Evolutionary conservation across 2,113 vertebrate genomes (phyloP), one percentile per base, ranked within the genome.

Genomic region (Oreocharis arfaki): DNA sequence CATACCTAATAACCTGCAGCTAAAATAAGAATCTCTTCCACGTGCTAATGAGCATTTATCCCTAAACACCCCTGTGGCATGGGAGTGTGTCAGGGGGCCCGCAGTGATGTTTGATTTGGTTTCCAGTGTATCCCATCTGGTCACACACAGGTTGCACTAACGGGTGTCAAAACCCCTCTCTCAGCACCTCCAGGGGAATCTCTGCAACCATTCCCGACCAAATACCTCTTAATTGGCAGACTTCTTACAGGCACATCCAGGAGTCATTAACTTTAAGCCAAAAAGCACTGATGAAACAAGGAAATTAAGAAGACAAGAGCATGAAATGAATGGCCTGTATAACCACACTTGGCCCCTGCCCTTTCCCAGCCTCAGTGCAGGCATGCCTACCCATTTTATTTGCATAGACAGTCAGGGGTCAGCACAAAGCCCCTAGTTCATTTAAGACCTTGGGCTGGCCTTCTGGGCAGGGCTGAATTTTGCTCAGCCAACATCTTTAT

Each of bases 401-500:
- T 90, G 68, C 49, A 52, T 3, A 74, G 91, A 44, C 2, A 19
- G 44, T 70, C 67, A 91, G 23, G 24, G 85, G 68, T 95, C 60
- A 92, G 68, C 64, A 67, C 47, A 68, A 92, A 65, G 35, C 44
- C 67, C 59, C 26, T 49, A 89, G 78, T 93, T 77, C 67, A 81
- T 56, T 87, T 70, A 61, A 90, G 87, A 92, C 79, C 59, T 80
- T 39, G 64, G 56, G 35, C 17, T 90, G 59, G 75, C 82, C 56
- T 77, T 92, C 79, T 70, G 68, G 17, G 22, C 22, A 80, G 47
- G 16, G 75, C 70, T 44, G 59, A 83, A 93, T 90, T 96, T 84
- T 93, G n/a, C 30, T 94, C 70, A 94, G 71, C 41, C 68, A 90
- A 37, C 35, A 56, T 67, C 50, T 93, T 78, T 81, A 93, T 77